These are phyloP conservation scores for Tachysurus fulvidraco DNA, from an alignment of 2,113 vertebrate species.

Conservation along the genomic window DNA sequence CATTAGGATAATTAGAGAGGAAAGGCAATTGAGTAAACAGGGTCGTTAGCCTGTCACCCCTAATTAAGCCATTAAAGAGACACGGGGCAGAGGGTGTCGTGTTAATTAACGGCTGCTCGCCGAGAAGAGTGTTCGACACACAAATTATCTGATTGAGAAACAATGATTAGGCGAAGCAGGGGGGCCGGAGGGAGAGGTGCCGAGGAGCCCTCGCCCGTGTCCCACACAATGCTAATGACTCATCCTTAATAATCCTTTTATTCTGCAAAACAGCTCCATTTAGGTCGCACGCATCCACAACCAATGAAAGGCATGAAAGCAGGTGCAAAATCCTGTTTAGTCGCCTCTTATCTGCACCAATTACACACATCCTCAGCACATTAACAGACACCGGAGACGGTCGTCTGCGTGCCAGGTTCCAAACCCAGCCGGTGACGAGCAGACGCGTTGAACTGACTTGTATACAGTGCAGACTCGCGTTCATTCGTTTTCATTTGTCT, in stretches of 20 bases:
- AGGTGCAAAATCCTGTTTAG: background rate
- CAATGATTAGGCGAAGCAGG: conserved; percentile 78
- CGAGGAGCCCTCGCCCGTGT: conserved; percentile 42
- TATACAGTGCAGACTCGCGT: background rate
- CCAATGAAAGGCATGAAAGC: conserved; percentile 21
- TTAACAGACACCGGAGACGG: background rate
- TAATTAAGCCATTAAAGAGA: conserved; percentile 97
- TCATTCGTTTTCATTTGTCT: background rate
- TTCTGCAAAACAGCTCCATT: conserved; percentile 59
- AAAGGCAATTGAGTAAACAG: conserved; percentile 98
- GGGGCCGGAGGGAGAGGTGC: conserved; percentile 64
- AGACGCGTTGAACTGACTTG: too few relatives aligned
- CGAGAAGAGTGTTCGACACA: conserved; percentile 69
- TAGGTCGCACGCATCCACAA: conserved; percentile 32
- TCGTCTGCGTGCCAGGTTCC: background rate
- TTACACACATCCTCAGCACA: conserved; percentile 22
- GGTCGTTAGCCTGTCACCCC: conserved; percentile 89
- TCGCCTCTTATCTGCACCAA: background rate
- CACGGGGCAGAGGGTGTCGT: conserved; percentile 84
- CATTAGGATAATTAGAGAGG: conserved; percentile 98
- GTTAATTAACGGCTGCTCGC: conserved; percentile 88
- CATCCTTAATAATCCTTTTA: conserved; percentile 71
- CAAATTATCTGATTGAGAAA: conserved; percentile 86
- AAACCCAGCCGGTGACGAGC: background rate
- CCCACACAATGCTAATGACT: conserved; percentile 49